Percentiles rank a stretch among this genome's conserved stretches.
phyloP scores from a whole-genome alignment of 2,113 vertebrate genomes.

The Acrocephalus kingi region DNA sequence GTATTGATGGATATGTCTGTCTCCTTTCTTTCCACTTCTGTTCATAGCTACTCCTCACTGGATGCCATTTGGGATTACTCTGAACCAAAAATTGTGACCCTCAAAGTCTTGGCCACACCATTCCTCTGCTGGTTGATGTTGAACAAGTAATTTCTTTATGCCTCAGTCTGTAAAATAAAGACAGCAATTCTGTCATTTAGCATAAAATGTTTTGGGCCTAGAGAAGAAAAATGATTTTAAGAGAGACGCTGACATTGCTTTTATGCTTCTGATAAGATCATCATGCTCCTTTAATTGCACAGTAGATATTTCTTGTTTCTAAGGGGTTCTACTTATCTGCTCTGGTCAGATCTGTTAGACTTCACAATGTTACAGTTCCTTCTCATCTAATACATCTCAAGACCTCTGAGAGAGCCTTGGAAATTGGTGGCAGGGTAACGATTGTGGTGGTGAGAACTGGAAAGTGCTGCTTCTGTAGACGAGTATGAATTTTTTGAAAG shows the following conservation, averaged over 20 bases:
- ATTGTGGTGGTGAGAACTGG: not conserved
- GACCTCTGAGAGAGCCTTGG: not conserved
- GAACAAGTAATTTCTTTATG: not conserved
- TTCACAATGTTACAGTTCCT: not conserved
- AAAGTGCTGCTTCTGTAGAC: not conserved
- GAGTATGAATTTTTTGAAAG: not conserved
- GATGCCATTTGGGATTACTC: not conserved
- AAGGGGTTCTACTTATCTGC: not conserved
- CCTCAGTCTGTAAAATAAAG: not conserved
- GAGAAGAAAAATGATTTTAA: not conserved
- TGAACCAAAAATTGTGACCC: not conserved
- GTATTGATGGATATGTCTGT: not conserved
- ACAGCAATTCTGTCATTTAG: not conserved
- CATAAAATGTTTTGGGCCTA: not conserved
- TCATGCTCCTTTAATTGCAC: not conserved
- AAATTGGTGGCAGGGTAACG: not conserved
- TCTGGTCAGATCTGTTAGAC: not conserved
- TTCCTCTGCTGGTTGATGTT: not conserved
- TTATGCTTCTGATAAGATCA: not conserved
- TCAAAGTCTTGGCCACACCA: not conserved
- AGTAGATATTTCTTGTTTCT: not conserved
- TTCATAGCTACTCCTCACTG: not conserved
- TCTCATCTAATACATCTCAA: not conserved
- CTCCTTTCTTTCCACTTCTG: not conserved
- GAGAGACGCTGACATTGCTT: not conserved